Base-by-base conservation (phyloP, 2,888 invertebrate genomes). In the Argynnis bischoffii region DNA sequence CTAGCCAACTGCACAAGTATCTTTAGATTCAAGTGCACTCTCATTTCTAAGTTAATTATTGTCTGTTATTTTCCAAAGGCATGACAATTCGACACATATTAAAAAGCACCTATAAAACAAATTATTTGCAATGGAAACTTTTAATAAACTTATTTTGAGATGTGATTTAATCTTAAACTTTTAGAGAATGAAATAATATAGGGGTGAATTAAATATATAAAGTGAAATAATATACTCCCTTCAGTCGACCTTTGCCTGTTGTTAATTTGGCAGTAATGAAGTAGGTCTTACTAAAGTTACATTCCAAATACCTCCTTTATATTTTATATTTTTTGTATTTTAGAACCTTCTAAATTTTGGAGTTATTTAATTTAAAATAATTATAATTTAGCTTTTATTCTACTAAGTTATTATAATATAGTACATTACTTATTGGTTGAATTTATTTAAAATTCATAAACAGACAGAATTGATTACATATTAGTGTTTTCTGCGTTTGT, bases 211-310 rank as follows among this genome's bases (percentile, higher is more conserved):
- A 18, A 18, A 18, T 18, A 18, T 18, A 18, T 18, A 18, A 18
- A 18, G 18, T 18, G 56, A 65, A 46, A 47, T 46, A 11, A 53
- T 21, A 65, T 53, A 51, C 41, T 65, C 50, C 53, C 51, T 53
- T 47, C 26, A 60, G 35, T 46, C 53, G 57, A 59, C 65, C 16
- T 56, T 55, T 56, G 18, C 64, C 56, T 51, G 41, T 65, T 59
- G 56, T 15, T 5, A 59, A 53, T 53, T 65, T 46, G 31, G 35
- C 21, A 14, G 26, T 53, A 65, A 53, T 59, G 46, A 57, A 64
- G 55, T n/a, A 51, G 53, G 16, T 41, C 35, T 46, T 53, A 31
- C 26, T 50, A 26, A 56, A 50, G n/a, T 41, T 64, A 6, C 14
- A 3, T 47, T 64, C 21, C 18, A 41, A 46, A 16, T 31, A 8